Evolutionary conservation across 2,113 vertebrate genomes (phyloP), one percentile per base, ranked within the genome.

Genomic region (Telmatochromis sp.): DNA sequence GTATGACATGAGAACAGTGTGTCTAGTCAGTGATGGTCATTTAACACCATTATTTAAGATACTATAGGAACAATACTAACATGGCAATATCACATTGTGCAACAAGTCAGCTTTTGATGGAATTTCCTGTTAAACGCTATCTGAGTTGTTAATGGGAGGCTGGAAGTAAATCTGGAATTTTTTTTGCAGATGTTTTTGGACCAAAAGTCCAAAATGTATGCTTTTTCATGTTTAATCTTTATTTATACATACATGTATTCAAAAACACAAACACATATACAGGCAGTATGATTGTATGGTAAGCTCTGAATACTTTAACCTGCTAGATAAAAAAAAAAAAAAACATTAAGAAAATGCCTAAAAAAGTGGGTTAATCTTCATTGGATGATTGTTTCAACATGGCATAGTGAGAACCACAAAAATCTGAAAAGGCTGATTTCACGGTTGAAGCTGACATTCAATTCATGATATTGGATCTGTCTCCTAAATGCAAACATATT

Each of bases 281-380:
- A 87, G 23, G 28, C 81, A 78, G 47, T 80, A 75, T 49, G 63
- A 91, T 91, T 92, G 93, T 93, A 93, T 93, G 90, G 88, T 88
- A 8, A 87, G 60, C 83, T 37, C 83, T 26, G 13, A 88, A 92
- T 89, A 82, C 90, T 93, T 80, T 90, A 81, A 93, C 90, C 90
- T 86, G 73, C 3, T 78, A 89, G 81, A 87, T 28, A 60, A 89
- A 68, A 65, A 55, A 81, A 94, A 94, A 94, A 40, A 45, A 45
- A 45, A 14, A 7, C 14, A 47, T 47, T 15, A 15, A 47, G 45
- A 47, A 81, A 91, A 92, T 54, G 84, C 4, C 53, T 9, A 85
- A 87, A 86, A 83, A 94, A 89, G 80, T 91, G 89, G 90, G 93
- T 95, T 94, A 93, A 93, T 92, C 94, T 93, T 85, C 91, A 87